Evolutionary conservation across 2,888 invertebrate genomes (phyloP), one percentile per base, ranked within the genome.

Genomic region (Zele albiditarsus): DNA sequence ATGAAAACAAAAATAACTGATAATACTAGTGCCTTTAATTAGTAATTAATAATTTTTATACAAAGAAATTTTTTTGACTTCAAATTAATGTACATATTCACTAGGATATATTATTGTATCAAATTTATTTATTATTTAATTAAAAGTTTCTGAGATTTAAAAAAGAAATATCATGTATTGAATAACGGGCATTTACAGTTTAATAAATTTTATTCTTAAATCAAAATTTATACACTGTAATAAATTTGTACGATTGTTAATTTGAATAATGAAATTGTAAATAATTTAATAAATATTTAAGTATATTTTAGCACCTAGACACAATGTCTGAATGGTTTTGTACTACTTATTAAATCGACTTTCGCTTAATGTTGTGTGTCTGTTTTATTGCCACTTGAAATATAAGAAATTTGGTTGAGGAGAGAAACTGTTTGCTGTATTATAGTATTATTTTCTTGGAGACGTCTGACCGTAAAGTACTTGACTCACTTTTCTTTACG

Each of bases 261-360:
- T 53, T 23, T 53, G 4, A 6, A 8, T 53, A 53, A 53, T 53
- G 3, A 25, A 3, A 25, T 10, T 60, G 60, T 60, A 60, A 60
- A 60, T 60, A 60, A 53, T 20, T 53, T 8, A 53, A 53, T 28
- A 1, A 28, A 60, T 60, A 3, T 28, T 60, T 14, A 60, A 60
- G 12, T 60, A 60, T 60, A 12, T 25, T 28, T 28, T 60, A 28
- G 6, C 60, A 60, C 14, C 1, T 27, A 60, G 4, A 60, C 4
- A 53, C 60, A 27, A 60, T 25, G 27, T 53, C 53, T 53, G 20
- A 23, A 53, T 53, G 10, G 12, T 3, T 53, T 53, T 28, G 60
- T 60, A 60, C 60, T 60, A 60, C 60, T 60, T 60, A 27, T 60
- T 60, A 28, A 60, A 60, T 60, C 60, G 27, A 60, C 60, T 60